A percentile compares a stretch with the other conserved stretches of the same genome.
Conservation (phyloP, 2,797 vertebrate species). For the Gephyroberyx darwinii region DNA sequence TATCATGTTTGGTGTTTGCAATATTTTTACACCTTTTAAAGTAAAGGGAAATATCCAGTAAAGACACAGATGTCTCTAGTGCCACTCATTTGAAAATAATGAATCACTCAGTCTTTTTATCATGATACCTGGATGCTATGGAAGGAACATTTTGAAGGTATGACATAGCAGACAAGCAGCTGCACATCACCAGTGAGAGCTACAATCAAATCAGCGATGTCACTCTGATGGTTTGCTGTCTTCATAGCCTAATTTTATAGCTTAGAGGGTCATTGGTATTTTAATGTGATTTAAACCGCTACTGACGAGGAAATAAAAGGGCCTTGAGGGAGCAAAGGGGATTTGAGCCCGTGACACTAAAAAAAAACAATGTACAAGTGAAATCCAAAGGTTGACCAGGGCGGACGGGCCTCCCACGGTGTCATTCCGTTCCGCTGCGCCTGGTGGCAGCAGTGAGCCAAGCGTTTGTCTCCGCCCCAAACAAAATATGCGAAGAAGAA, state of each 20-base stretch:
- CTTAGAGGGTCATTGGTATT: too few relatives aligned
- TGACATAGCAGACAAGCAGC: conserved; percentile 21
- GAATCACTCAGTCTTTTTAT: conserved; percentile 36
- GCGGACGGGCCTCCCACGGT: not conserved
- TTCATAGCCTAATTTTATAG: not conserved
- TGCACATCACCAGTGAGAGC: not conserved
- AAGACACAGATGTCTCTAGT: not conserved
- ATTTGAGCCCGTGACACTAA: too few relatives aligned
- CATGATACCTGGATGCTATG: conserved; percentile 11
- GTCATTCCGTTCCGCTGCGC: not conserved
- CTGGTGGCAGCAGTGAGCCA: conserved; percentile 56
- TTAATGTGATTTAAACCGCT: too few relatives aligned
- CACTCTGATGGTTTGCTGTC: not conserved
- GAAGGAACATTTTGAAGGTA: conserved; percentile 35
- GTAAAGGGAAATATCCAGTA: not conserved
- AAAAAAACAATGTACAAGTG: too few relatives aligned
- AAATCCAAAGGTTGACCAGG: too few relatives aligned
- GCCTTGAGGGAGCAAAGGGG: too few relatives aligned
- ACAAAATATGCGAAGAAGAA: conserved; percentile 56
- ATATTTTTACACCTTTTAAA: not conserved
- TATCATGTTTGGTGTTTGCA: conserved; percentile 12
- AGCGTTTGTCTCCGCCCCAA: conserved; percentile 27
- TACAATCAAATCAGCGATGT: not conserved
- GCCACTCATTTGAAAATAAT: not conserved
- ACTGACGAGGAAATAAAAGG: too few relatives aligned